A percentile compares a stretch with the other conserved stretches of the same genome.
These are phyloP conservation scores for Bufo gargarizans DNA, from an alignment of 2,113 vertebrate species.

Conservation along the genomic window DNA sequence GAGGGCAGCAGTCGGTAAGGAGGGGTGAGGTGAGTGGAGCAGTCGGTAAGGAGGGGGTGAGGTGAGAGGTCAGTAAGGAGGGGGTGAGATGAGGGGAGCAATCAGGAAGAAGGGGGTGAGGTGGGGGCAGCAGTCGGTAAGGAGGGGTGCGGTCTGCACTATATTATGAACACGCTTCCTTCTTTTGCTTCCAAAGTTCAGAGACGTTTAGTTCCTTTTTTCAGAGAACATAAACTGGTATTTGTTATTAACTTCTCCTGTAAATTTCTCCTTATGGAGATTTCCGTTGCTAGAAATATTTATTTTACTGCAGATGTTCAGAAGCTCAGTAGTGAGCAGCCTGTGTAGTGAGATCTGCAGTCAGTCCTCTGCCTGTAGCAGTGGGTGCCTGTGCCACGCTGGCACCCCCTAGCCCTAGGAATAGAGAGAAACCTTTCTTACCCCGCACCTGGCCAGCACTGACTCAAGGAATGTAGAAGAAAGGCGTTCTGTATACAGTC, in stretches of 20 bases:
- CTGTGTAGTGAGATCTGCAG: background rate
- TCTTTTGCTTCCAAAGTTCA: background rate
- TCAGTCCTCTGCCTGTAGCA: conserved; percentile 8
- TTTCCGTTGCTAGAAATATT: background rate
- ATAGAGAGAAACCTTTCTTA: background rate
- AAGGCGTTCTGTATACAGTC: conserved; percentile 1
- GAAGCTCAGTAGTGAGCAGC: background rate
- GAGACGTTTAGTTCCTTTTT: background rate
- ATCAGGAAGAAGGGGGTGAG: background rate
- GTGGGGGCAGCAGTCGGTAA: background rate
- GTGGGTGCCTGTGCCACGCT: background rate
- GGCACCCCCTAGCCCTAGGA: background rate
- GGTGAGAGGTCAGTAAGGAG: too few relatives aligned
- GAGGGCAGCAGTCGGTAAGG: too few relatives aligned
- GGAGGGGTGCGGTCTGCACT: background rate
- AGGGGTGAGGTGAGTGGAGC: too few relatives aligned
- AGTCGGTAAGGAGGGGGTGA: too few relatives aligned
- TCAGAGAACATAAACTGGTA: background rate
- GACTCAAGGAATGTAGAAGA: conserved; percentile 32
- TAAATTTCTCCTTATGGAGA: background rate
- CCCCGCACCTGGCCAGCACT: conserved; percentile 11
- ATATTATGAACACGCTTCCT: background rate
- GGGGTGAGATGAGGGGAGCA: background rate
- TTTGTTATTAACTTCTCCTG: background rate
- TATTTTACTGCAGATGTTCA: background rate